Evolutionary conservation across 2,888 invertebrate genomes (phyloP).

Genomic region (Heterodera filipjevi): DNA sequence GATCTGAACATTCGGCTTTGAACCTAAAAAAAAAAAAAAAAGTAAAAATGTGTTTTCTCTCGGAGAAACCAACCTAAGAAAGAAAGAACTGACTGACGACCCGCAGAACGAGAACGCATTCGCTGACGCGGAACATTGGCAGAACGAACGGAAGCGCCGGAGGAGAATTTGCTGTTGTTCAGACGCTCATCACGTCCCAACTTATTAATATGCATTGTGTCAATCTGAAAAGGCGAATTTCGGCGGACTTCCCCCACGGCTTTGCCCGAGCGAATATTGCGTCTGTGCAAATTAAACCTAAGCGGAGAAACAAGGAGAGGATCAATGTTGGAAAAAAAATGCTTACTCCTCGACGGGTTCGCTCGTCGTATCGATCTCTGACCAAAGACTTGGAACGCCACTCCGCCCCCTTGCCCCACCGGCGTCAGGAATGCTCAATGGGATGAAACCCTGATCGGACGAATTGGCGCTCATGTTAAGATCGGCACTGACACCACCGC

Average conservation of each 20-base stretch:
- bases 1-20: no score
- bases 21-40: no score
- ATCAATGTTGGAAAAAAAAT: not conserved
- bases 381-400: conserved; percentile 34
- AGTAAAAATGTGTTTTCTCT: no score
- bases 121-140: conserved; percentile 27
- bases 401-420: not conserved
- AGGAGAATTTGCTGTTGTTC: conserved; percentile 25
- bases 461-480: conserved; percentile 41
- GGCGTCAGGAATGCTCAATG: conserved; percentile 11
- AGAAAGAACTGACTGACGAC: conserved; percentile 23
- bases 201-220: conserved; percentile 14
- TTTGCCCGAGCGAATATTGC: conserved; percentile 5
- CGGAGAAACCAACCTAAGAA: conserved; percentile 28
- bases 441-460: conserved; percentile 33
- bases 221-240: conserved; percentile 11
- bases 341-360: conserved; percentile 27
- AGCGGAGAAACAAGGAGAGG: not conserved
- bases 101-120: conserved; percentile 32
- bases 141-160: conserved; percentile 16
- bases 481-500: conserved; percentile 28
- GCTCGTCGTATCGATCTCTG: conserved; percentile 25
- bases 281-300: conserved; percentile 21
- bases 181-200: conserved; percentile 24
- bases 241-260: conserved; percentile 5